Evolutionary conservation across 1,140 invertebrate genomes (phyloP), one percentile per base, ranked within the genome.

Genomic region (Drosophila quadrilineata): DNA sequence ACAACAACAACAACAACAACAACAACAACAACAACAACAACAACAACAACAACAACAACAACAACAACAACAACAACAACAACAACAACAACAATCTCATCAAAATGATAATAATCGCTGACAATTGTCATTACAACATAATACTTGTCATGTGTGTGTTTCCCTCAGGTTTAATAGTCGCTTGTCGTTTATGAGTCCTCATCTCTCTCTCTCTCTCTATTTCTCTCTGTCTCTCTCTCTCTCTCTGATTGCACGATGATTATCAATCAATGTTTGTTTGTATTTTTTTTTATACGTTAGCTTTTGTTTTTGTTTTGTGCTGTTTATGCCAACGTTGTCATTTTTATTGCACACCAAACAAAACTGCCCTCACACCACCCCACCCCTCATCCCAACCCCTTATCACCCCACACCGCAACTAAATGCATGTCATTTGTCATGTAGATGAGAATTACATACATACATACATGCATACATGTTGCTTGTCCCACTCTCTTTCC

Each of bases 241-340:
- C 36, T 48, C 50, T 54, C 57, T 62, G 68, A 59, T 68, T 68
- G 57, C 57, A 35, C 59, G 31, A 41, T 54, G 65, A 58, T 72
- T 57, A 72, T 72, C 58, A 68, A 69, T 72, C 58, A 68, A 58
- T 57, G n/a, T n/a, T n/a, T n/a, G n/a, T n/a, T n/a, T n/a, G n/a
- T n/a, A n/a, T n/a, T n/a, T n/a, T n/a, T n/a, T n/a, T n/a, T n/a
- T n/a, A n/a, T n/a, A n/a, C n/a, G n/a, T n/a, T n/a, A n/a, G n/a
- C n/a, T n/a, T n/a, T n/a, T n/a, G n/a, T n/a, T n/a, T n/a, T n/a
- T n/a, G n/a, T n/a, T n/a, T n/a, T n/a, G n/a, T n/a, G n/a, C n/a
- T 63, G 48, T 38, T 59, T 68, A 31, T 62, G 48, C 35, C 49
- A 46, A 38, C 40, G 26, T 62, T 67, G 57, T 48, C 41, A 19